Evolutionary conservation across 2,888 invertebrate species (phyloP).

Genomic region (Caenorhabditis japonica): DNA sequence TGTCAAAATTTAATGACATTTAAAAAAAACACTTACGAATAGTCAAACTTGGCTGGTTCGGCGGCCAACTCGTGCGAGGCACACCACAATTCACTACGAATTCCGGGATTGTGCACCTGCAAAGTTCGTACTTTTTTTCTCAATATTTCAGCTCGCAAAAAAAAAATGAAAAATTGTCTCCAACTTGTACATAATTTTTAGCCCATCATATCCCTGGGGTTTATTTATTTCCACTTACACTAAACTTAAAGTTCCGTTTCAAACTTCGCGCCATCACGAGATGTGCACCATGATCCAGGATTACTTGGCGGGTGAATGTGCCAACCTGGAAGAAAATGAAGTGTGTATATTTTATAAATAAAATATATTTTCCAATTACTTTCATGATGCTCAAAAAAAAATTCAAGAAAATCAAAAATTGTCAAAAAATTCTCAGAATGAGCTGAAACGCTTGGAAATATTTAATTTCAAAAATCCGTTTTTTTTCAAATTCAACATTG

Average conservation of each 20-base stretch:
- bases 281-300: slow-evolving; percentile 30
- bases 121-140: slow-evolving; percentile 4
- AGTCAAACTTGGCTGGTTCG: slow-evolving; percentile 54
- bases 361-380: too few species aligned
- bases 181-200: background rate
- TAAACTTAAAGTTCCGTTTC: slow-evolving; percentile 32
- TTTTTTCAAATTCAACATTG: too few species aligned
- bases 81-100: slow-evolving; percentile 13
- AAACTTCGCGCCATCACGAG: slow-evolving; percentile 41
- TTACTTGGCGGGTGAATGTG: slow-evolving; percentile 33
- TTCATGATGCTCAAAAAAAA: too few species aligned
- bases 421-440: too few species aligned
- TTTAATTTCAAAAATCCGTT: too few species aligned
- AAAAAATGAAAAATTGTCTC: background rate
- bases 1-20: background rate
- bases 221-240: too few species aligned
- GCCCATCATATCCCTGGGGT: background rate
- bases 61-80: slow-evolving; percentile 27
- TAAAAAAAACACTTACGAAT: slow-evolving; percentile 29
- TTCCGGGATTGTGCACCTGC: slow-evolving; percentile 47
- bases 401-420: too few species aligned
- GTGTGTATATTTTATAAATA: too few species aligned
- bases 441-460: background rate
- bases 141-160: too few species aligned
- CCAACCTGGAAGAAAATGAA: slow-evolving; percentile 45